phyloP scores from a whole-genome alignment of 2,888 invertebrate genomes.

The Fragum whitleyi region DNA sequence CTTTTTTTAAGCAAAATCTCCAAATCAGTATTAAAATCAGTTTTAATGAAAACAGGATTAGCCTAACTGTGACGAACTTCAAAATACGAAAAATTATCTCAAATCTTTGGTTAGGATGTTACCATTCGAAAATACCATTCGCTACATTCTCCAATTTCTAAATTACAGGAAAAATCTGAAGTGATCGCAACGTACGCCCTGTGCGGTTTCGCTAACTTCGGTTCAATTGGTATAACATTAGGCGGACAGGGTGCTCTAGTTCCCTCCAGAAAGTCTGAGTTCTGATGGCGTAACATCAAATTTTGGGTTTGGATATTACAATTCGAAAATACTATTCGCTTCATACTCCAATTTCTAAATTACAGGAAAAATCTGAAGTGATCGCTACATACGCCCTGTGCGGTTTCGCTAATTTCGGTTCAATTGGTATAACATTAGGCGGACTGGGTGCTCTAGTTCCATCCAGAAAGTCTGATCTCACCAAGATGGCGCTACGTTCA shows the following conservation, averaged over 20 bases:
- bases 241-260: conserved; percentile 76
- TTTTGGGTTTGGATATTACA: no score
- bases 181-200: conserved; percentile 71
- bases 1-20: no score
- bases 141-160: no score
- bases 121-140: no score
- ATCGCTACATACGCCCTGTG: conserved; percentile 76
- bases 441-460: conserved; percentile 77
- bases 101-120: no score
- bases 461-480: conserved; percentile 69
- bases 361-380: conserved; percentile 68
- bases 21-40: no score
- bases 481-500: conserved; percentile 76
- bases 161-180: conserved; percentile 69
- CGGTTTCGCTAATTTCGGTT: conserved; percentile 81
- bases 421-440: conserved; percentile 80
- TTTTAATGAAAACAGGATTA: no score
- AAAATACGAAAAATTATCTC: no score
- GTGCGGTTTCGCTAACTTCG: conserved; percentile 82
- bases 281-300: no score
- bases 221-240: conserved; percentile 80
- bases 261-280: conserved; percentile 72
- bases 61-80: no score
- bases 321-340: no score
- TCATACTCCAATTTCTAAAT: no score